A percentile compares a stretch with the other conserved stretches of the same genome.
Evolutionary conservation across 2,113 vertebrate genomes (phyloP).

Genomic region (Dermatemys mawii): DNA sequence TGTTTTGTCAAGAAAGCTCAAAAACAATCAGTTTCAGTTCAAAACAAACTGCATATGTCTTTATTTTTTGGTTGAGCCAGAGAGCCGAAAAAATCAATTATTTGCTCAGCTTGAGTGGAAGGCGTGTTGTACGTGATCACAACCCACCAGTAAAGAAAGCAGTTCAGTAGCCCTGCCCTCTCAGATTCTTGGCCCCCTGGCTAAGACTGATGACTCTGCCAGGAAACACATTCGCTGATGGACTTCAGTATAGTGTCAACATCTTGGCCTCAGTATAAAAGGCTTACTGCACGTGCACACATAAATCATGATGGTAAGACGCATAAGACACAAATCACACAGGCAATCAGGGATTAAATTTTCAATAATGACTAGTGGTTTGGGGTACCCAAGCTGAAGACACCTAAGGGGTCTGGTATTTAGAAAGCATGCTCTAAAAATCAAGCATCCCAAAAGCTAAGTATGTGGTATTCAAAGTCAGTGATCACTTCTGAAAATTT

Average conservation of each 20-base stretch:
- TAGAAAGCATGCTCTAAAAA: fast-evolving
- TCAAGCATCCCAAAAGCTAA: fast-evolving
- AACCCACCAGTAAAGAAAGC: background rate
- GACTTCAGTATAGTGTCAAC: background rate
- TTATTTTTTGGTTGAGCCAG: background rate
- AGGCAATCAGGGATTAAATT: background rate
- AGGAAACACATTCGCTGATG: background rate
- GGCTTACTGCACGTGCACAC: background rate
- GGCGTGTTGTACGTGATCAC: background rate
- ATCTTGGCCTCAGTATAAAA: background rate
- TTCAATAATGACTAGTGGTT: background rate
- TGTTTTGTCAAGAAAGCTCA: background rate
- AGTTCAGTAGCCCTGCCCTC: background rate
- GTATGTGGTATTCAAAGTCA: background rate
- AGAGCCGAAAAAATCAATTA: background rate
- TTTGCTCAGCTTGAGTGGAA: background rate
- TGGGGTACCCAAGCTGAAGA: background rate
- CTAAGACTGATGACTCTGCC: background rate
- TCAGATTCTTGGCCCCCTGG: too few relatives aligned
- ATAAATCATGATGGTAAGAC: background rate
- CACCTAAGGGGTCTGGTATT: background rate
- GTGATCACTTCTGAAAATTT: background rate
- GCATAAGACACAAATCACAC: background rate
- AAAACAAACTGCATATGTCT: background rate
- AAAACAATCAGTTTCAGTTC: background rate